Conservation (phyloP, 2,888 invertebrate genomes). For the Lampropteryx suffumata region DNA sequence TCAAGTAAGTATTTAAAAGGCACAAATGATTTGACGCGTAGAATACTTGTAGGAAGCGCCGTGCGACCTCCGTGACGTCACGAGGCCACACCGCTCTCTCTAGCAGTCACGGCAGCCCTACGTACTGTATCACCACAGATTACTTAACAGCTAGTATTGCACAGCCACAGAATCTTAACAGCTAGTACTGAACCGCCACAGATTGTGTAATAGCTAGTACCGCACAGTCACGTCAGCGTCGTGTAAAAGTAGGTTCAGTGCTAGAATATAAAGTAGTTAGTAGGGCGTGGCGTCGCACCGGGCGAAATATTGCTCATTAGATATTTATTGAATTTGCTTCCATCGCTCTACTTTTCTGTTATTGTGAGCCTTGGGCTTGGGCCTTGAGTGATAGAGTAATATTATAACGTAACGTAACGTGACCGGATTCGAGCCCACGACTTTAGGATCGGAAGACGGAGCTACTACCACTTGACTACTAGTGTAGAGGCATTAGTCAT, state of each 20-base stretch:
- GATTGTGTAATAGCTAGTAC: slow-evolving; percentile 6
- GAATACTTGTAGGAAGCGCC: slow-evolving; percentile 61
- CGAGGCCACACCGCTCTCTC: slow-evolving; percentile 67
- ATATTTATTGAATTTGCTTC: slow-evolving; percentile 54
- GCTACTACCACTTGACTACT: too few species aligned
- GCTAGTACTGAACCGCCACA: slow-evolving; percentile 6
- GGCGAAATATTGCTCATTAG: slow-evolving; percentile 47
- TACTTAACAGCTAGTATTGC: not conserved
- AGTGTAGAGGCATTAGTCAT: too few species aligned
- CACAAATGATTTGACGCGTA: slow-evolving; percentile 18
- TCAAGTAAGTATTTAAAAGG: too few species aligned
- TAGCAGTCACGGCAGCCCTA: slow-evolving; percentile 29
- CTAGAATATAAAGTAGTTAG: slow-evolving; percentile 7
- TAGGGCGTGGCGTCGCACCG: slow-evolving; percentile 27
- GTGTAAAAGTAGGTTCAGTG: not conserved
- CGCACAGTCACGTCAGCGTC: not conserved
- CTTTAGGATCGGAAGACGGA: too few species aligned
- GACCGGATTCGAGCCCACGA: too few species aligned
- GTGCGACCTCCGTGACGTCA: slow-evolving; percentile 70
- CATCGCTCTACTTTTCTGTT: slow-evolving; percentile 44
- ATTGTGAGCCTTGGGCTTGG: too few species aligned
- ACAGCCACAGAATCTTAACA: slow-evolving; percentile 13
- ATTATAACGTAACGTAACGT: slow-evolving; percentile 26
- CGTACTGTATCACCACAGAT: slow-evolving; percentile 8
- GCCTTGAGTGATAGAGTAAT: slow-evolving; percentile 33